A percentile compares a stretch with the other conserved stretches of the same genome.
These are phyloP conservation scores for Nannoperca australis DNA, from an alignment of 2,797 vertebrate genomes.

Conservation along the genomic window DNA sequence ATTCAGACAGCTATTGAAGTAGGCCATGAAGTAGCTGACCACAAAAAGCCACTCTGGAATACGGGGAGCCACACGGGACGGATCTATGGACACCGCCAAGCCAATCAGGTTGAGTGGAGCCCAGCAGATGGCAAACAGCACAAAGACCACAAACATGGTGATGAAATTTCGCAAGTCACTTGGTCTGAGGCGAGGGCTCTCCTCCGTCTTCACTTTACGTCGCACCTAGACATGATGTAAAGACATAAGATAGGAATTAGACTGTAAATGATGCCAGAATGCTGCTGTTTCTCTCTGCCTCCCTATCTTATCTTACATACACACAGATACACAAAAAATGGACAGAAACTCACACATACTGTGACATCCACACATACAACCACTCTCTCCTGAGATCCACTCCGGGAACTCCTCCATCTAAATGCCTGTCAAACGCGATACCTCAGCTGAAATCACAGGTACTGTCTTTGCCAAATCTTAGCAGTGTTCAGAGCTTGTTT, in stretches of 20 bases:
- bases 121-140: slow-evolving; percentile 90
- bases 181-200: slow-evolving; percentile 81
- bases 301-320: not conserved
- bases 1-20: slow-evolving; percentile 90
- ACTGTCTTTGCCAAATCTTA: slow-evolving; percentile 10
- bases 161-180: slow-evolving; percentile 88
- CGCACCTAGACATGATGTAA: slow-evolving; percentile 73
- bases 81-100: slow-evolving; percentile 86
- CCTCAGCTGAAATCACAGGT: slow-evolving; percentile 6
- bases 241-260: slow-evolving; percentile 20
- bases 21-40: slow-evolving; percentile 90
- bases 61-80: slow-evolving; percentile 78
- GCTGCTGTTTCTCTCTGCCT: not conserved
- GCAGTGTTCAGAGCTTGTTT: not conserved
- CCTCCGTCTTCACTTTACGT: slow-evolving; percentile 85
- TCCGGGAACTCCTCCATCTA: slow-evolving; percentile 2
- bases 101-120: slow-evolving; percentile 89
- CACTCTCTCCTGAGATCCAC: not conserved
- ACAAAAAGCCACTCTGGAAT: slow-evolving; percentile 88
- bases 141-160: slow-evolving; percentile 90
- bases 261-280: not conserved
- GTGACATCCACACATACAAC: not conserved
- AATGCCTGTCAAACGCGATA: slow-evolving; percentile 16
- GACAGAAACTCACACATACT: slow-evolving; percentile 7
- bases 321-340: not conserved